A percentile compares a stretch with the other conserved stretches of the same genome.
Conservation (phyloP, 2,888 invertebrate genomes). For the Augochlorella aurata region DNA sequence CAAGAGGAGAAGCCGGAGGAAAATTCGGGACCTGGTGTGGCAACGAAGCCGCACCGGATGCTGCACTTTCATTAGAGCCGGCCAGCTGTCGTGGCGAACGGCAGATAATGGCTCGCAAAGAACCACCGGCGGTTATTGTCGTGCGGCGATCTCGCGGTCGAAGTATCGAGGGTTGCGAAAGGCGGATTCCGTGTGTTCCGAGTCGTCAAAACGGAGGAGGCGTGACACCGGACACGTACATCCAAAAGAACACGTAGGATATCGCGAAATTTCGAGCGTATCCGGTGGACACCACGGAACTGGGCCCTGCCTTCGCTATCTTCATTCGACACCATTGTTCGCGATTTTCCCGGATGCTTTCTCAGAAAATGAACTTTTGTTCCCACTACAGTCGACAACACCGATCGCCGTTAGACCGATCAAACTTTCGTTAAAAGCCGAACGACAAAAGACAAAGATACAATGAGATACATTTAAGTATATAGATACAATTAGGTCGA, state of each 20-base stretch:
- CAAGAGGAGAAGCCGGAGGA: constrained; percentile 36
- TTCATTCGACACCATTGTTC: no score
- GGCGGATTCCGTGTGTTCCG: not conserved
- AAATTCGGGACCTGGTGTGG: constrained; percentile 24
- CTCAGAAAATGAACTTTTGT: no score
- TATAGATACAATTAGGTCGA: no score
- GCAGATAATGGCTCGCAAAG: constrained; percentile 60
- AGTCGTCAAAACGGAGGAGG: not conserved
- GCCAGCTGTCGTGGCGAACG: constrained; percentile 60
- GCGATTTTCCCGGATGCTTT: no score
- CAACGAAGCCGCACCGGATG: constrained; percentile 52
- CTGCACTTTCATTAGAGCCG: constrained; percentile 60
- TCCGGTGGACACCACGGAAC: not conserved
- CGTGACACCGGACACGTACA: not conserved
- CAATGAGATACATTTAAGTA: no score
- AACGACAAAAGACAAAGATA: no score
- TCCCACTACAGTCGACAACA: no score
- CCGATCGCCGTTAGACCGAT: no score
- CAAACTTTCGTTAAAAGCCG: no score
- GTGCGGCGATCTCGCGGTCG: constrained; percentile 45
- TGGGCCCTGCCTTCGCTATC: no score
- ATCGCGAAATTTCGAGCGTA: constrained; percentile 6
- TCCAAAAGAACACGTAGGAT: not conserved
- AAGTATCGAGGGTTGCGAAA: constrained; percentile 45
- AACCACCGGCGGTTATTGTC: constrained; percentile 55